Evolutionary conservation across 2,888 invertebrate species (phyloP).

Genomic region (Selenia dentaria): DNA sequence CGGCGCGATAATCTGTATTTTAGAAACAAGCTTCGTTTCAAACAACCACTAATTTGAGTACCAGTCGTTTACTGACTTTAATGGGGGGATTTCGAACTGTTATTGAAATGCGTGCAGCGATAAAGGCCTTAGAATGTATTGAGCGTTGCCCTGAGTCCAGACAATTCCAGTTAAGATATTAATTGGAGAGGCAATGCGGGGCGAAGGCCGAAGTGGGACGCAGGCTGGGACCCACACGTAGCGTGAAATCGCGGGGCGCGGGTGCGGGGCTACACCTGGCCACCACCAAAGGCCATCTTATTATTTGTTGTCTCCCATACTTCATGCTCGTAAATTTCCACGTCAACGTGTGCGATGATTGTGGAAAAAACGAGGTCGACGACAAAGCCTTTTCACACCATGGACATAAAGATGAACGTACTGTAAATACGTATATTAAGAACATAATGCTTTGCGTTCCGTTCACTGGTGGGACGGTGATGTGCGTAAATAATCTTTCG

Average conservation of each 20-base stretch:
- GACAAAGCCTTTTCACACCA: constrained; percentile 79
- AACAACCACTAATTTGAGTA: constrained; percentile 33
- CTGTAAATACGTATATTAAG: constrained; percentile 55
- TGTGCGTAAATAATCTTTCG: constrained; percentile 80
- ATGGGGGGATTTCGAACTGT: constrained; percentile 49
- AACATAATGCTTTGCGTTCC: constrained; percentile 55
- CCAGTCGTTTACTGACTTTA: constrained; percentile 42
- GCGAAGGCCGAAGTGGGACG: constrained; percentile 33
- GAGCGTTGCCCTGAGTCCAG: constrained; percentile 48
- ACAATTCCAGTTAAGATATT: constrained; percentile 76
- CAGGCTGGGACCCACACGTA: constrained; percentile 72
- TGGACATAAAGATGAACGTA: constrained; percentile 66
- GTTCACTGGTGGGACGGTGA: constrained; percentile 61
- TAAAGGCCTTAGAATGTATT: constrained; percentile 46
- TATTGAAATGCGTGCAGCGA: constrained; percentile 61
- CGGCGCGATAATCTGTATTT: constrained; percentile 39
- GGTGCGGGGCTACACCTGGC: constrained; percentile 75
- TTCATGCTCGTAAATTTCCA: constrained; percentile 83
- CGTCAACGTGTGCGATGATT: constrained; percentile 82
- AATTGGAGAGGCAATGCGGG: constrained; percentile 60
- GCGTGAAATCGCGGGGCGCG: constrained; percentile 80
- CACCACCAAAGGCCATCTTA: constrained; percentile 62
- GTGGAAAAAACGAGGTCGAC: constrained; percentile 75
- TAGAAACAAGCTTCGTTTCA: constrained; percentile 39
- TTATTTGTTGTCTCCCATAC: constrained; percentile 83